Evolutionary conservation across 2,797 vertebrate species (phyloP).

Genomic region (Corythornis leucogaster): DNA sequence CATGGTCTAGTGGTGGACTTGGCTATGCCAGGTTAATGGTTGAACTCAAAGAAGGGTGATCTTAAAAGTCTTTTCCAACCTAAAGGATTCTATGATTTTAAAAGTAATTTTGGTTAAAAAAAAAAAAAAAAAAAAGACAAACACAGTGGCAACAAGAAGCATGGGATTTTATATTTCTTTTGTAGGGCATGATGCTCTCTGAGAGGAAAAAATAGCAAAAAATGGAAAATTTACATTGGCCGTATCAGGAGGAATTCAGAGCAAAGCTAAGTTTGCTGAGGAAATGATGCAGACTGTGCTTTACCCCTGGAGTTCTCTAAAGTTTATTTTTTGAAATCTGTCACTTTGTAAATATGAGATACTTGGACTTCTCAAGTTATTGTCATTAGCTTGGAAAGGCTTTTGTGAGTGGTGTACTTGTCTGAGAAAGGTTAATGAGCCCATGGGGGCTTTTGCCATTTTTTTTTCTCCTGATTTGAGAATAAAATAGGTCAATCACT

Average conservation of each 20-base stretch:
- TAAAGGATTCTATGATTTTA: neutral
- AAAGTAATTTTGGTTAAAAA: neutral
- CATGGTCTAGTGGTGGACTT: neutral
- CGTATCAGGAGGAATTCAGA: conserved; percentile 16
- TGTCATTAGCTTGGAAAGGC: neutral
- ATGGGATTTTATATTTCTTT: conserved; percentile 14
- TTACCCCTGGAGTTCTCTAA: neutral
- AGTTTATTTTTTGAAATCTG: conserved; percentile 42
- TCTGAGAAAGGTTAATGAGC: neutral
- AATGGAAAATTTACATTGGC: conserved; percentile 30
- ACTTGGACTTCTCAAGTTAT: neutral
- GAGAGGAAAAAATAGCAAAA: neutral
- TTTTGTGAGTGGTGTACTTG: neutral
- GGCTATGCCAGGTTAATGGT: neutral
- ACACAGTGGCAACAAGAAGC: neutral
- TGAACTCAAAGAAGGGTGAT: neutral
- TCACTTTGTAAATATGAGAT: conserved; percentile 6
- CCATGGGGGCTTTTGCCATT: neutral
- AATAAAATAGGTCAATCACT: neutral
- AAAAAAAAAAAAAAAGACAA: neutral
- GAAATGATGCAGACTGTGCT: conserved; percentile 39
- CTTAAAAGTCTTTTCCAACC: neutral
- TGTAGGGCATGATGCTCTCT: neutral
- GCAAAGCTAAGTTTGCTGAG: conserved; percentile 37
- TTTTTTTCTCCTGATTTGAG: neutral